These are phyloP conservation scores for Manis javanica DNA, from an alignment of 2,797 vertebrate genomes.

Conservation along the genomic window DNA sequence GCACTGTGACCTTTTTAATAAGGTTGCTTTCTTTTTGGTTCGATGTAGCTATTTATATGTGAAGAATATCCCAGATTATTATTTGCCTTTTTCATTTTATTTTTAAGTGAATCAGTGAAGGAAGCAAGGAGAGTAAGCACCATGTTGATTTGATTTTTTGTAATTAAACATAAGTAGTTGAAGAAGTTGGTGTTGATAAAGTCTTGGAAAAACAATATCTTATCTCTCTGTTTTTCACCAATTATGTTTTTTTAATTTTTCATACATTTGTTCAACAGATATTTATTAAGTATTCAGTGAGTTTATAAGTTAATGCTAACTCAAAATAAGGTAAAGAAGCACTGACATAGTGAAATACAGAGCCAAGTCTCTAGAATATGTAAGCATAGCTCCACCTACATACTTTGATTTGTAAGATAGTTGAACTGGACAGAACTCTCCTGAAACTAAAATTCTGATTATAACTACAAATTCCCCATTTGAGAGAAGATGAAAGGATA, in stretches of 20 bases:
- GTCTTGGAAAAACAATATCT: background rate
- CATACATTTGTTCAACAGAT: background rate
- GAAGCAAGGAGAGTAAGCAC: background rate
- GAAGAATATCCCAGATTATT: background rate
- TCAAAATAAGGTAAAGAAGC: background rate
- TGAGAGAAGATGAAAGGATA: background rate
- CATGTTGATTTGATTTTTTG: background rate
- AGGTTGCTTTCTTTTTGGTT: background rate
- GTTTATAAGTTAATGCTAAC: background rate
- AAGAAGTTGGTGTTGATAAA: background rate
- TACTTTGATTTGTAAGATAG: background rate
- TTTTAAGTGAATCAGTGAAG: slow-evolving; percentile 10
- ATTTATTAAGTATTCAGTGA: background rate
- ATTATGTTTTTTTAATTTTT: background rate
- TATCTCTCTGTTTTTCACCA: background rate
- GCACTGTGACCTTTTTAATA: background rate
- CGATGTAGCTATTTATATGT: background rate
- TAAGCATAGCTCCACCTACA: background rate
- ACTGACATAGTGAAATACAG: background rate
- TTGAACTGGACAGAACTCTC: background rate
- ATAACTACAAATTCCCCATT: background rate
- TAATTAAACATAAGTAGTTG: background rate
- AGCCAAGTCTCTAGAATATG: background rate
- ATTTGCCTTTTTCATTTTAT: background rate
- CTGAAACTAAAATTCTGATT: slow-evolving; percentile 31